Evolutionary conservation across 2,888 invertebrate genomes (phyloP).

Genomic region (Horisme vitalbata): DNA sequence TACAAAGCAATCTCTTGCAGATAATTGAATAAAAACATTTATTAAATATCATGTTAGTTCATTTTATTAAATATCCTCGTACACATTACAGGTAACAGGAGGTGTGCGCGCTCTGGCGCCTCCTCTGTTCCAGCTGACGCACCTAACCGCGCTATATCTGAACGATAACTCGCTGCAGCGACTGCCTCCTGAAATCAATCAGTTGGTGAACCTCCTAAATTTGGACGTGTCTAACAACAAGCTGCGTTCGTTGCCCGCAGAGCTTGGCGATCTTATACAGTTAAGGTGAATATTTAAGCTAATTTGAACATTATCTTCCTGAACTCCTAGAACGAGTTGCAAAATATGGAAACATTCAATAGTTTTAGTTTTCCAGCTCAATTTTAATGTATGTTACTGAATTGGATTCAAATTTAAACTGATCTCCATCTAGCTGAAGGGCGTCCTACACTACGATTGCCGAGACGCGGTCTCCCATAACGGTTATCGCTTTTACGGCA

Average conservation of each 20-base stretch:
- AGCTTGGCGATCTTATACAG: conserved; percentile 97
- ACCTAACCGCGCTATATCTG: conserved; percentile 96
- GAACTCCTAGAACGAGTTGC: no score
- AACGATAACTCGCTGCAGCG: conserved; percentile 97
- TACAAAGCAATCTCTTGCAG: no score
- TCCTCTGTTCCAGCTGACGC: conserved; percentile 93
- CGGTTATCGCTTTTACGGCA: no score
- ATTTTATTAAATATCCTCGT: neutral
- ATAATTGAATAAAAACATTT: no score
- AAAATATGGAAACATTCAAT: no score
- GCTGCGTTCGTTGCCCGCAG: conserved; percentile 95
- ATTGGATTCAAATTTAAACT: no score
- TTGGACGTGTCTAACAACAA: conserved; percentile 98
- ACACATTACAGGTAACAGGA: conserved; percentile 88
- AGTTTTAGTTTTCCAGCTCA: no score
- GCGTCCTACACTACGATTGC: no score
- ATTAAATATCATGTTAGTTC: neutral
- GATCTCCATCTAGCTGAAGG: no score
- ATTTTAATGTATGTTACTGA: no score
- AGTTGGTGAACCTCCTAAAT: conserved; percentile 91
- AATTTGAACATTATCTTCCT: no score
- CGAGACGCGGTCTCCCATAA: no score
- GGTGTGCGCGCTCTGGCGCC: conserved; percentile 97
- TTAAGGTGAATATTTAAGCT: conserved; percentile 85
- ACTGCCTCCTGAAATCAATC: conserved; percentile 95